Base-by-base conservation (phyloP, 2,113 vertebrate genomes). In the Miniopterus natalensis region DNA sequence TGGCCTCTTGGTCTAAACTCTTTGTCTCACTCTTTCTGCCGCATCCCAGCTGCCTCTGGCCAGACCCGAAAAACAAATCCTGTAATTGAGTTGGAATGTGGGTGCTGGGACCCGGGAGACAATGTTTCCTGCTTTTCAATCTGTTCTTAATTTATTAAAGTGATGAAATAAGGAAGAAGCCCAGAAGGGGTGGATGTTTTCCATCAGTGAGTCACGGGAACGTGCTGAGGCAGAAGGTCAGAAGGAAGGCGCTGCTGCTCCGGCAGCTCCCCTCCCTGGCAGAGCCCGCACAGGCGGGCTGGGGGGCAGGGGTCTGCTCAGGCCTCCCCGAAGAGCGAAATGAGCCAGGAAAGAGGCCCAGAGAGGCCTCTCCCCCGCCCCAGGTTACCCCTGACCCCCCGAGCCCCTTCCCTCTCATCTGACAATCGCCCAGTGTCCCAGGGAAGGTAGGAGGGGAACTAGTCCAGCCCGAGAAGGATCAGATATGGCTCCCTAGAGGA, bases 31-130 rank as follows among this genome's bases (percentile, higher is more conserved):
- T 68, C 66, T 88, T 88, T 86, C 63, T 95, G 96, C 96, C 4
- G 4, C 81, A 91, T 86, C 96, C 91, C 97, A 97, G 97, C 95
- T 97, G 96, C 95, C 93, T 96, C 85, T 97, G 95, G 88, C 93
- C 95, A 97, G 97, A 93, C 78, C 90, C 2, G 59, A 96, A 96
- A 98, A 97, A 95, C 95, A 96, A 97, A 97, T 96, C 95, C 42
- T 95, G 90, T 97, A 97, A 98, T 97, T 98, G 97, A 97, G 97
- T 97, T 97, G 97, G 97, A 97, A 97, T 97, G 97, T 96, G 96
- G 97, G 96, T 97, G 97, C 97, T 97, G 96, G 79, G 96, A 79
- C 95, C 85, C 17, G 11, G 85, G 94, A 97, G 96, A 96, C 97
- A 97, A 92, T 97, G 94, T 96, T 96, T 97, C 96, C 97, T 97